phyloP scores from a whole-genome alignment of 1,140 invertebrate genomes.

The Hyles euphorbiae region DNA sequence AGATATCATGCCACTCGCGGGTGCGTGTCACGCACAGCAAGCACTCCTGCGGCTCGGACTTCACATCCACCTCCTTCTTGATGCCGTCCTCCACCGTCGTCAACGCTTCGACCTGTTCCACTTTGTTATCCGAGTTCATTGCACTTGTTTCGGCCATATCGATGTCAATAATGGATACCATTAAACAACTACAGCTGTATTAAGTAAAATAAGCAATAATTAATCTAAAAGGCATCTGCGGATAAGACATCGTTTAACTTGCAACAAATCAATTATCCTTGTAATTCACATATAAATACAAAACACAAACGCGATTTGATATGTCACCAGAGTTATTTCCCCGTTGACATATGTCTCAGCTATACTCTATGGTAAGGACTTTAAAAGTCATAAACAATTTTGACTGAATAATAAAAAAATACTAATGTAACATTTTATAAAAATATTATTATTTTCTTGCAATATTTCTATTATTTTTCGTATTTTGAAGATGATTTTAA shows the following conservation, averaged over 20 bases:
- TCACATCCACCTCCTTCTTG: constrained; percentile 51
- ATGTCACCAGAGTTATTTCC: not conserved
- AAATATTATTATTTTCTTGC: too few species aligned
- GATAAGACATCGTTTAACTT: constrained; percentile 4
- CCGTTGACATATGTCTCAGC: constrained; percentile 5
- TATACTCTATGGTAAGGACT: too few species aligned
- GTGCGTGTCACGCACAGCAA: constrained; percentile 43
- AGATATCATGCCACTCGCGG: constrained; percentile 39
- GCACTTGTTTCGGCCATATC: constrained; percentile 41
- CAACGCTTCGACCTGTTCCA: constrained; percentile 25
- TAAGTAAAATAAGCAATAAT: constrained; percentile 6
- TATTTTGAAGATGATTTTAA: too few species aligned
- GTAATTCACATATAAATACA: not conserved
- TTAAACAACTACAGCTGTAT: constrained; percentile 4
- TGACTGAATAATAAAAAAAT: too few species aligned
- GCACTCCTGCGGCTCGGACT: constrained; percentile 54
- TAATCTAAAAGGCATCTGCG: constrained; percentile 7
- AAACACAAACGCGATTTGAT: constrained; percentile 4
- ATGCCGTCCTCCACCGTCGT: constrained; percentile 31
- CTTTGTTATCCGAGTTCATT: constrained; percentile 36
- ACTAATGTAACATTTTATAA: too few species aligned
- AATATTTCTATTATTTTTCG: too few species aligned
- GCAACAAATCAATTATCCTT: too few species aligned
- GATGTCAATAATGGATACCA: constrained; percentile 8
- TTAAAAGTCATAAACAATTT: not conserved